These are phyloP conservation scores for Halichondria panicea DNA, from an alignment of 37 sponge, comb jelly and placozoan genomes.

Conservation along the genomic window DNA sequence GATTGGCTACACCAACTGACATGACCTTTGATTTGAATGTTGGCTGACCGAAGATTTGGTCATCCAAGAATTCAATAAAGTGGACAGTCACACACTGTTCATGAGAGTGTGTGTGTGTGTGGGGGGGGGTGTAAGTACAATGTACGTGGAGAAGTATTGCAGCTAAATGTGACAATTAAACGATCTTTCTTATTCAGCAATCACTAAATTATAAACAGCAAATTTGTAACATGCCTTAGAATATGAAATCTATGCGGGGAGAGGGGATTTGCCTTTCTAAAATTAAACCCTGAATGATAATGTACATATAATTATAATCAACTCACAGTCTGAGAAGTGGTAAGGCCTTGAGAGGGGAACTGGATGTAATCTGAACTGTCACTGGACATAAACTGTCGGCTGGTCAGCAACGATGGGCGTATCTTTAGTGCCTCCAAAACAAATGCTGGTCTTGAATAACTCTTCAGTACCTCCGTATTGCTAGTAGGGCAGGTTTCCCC, in stretches of 20 bases:
- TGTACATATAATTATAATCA: not conserved
- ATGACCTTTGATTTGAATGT: constrained; percentile 43
- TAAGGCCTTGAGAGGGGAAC: constrained; percentile 31
- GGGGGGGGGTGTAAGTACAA: not conserved
- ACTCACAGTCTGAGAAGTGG: not conserved
- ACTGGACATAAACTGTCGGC: constrained; percentile 24
- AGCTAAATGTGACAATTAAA: not conserved
- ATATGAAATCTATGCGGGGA: too few relatives aligned
- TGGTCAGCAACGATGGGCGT: constrained; percentile 13
- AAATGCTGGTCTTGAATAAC: not conserved
- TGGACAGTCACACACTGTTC: constrained; percentile 54
- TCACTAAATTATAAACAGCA: not conserved
- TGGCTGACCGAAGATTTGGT: constrained; percentile 23
- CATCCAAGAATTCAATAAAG: constrained; percentile 54
- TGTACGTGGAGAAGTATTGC: not conserved
- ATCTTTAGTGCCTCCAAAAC: constrained; percentile 39
- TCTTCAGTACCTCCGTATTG: not conserved
- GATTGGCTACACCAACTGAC: constrained; percentile 23
- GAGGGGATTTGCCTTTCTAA: not conserved
- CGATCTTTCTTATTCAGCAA: not conserved
- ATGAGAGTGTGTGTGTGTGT: not conserved
- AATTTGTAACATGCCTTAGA: too few relatives aligned
- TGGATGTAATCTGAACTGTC: constrained; percentile 19
- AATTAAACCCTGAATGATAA: not conserved
- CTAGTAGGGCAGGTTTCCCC: constrained; percentile 11